Evolutionary conservation across 2,113 vertebrate genomes (phyloP), one percentile per base, ranked within the genome.

Genomic region (Pteropus alecto): DNA sequence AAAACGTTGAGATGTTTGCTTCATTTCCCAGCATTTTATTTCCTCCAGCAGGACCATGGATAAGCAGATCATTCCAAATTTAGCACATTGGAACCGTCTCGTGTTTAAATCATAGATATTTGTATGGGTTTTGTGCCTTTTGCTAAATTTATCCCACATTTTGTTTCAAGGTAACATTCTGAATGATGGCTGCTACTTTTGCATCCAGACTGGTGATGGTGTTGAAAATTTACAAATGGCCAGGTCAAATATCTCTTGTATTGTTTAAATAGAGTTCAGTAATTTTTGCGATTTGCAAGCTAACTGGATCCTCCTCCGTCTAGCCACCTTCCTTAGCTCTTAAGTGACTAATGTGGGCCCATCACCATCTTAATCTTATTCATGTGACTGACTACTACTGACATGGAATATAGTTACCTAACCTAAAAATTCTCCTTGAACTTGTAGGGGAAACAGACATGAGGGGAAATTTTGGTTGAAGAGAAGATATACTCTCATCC

Each of bases 21-120:
- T 97, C 70, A 68, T 90, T 97, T 97, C 65, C 87, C 67, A 92
- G 16, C 78, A 95, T 95, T 93, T 88, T 83, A 92, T 87, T 87
- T 93, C 60, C 41, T 95, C 78, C 79, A 90, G 54, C 54, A 81
- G 83, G 84, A 93, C 28, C 10, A 28, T 5, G 33, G 63, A 68
- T 83, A 93, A 95, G 82, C 51, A 94, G 74, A 95, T 87, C 46
- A 78, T 95, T 87, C 82, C 92, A 93, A 74, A 87, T 95, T 92
- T 87, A 97, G 90, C 87, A 38, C 70, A 76, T 28, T 79, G 43
- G 74, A 77, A 95, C 76, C 10, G 9, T 92, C 79, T 97, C 78
- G 68, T 93, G 46, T 92, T 96, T 94, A 95, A 96, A 95, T 96
- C 87, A 90, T 93, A 7, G 38, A 54, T 79, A 10, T 74, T 85